Percentiles rank a stretch among this genome's conserved stretches.
Conservation (phyloP, 1,140 invertebrate species). For the Panagrolaimus sp. region DNA sequence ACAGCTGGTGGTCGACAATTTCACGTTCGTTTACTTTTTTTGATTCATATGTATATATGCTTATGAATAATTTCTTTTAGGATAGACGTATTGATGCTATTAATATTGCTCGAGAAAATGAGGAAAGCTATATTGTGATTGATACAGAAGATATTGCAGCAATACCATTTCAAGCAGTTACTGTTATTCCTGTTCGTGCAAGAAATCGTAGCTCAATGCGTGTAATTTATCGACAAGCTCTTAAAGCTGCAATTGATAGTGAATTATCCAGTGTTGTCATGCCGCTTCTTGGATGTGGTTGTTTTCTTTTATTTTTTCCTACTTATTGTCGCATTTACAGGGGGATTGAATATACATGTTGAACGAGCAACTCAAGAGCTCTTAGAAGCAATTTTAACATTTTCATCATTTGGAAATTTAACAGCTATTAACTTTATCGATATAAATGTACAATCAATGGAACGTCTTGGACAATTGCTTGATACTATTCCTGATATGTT, state of each 20-base stretch:
- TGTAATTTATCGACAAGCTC: background rate
- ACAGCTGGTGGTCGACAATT: too few species aligned
- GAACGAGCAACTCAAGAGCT: background rate
- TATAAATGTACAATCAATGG: too few species aligned
- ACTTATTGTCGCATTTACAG: background rate
- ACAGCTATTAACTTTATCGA: background rate
- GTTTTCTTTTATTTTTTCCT: background rate
- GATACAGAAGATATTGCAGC: background rate
- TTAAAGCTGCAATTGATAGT: background rate
- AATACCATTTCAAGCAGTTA: background rate
- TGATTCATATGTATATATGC: too few species aligned
- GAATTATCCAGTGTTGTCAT: background rate
- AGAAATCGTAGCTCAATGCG: background rate
- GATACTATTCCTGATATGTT: too few species aligned
- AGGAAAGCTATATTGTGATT: background rate
- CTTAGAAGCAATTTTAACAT: background rate
- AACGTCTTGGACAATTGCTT: too few species aligned
- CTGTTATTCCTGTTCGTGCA: background rate
- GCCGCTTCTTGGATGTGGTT: slow-evolving; percentile 7
- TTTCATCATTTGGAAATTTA: background rate
- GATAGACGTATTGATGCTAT: too few species aligned
- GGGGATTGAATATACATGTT: background rate
- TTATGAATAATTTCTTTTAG: too few species aligned
- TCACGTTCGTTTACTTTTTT: too few species aligned
- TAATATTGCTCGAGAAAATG: background rate